Percentiles rank a stretch among this genome's conserved stretches.
Evolutionary conservation across 2,113 vertebrate genomes (phyloP).

Genomic region (Cynopterus brachyotis): DNA sequence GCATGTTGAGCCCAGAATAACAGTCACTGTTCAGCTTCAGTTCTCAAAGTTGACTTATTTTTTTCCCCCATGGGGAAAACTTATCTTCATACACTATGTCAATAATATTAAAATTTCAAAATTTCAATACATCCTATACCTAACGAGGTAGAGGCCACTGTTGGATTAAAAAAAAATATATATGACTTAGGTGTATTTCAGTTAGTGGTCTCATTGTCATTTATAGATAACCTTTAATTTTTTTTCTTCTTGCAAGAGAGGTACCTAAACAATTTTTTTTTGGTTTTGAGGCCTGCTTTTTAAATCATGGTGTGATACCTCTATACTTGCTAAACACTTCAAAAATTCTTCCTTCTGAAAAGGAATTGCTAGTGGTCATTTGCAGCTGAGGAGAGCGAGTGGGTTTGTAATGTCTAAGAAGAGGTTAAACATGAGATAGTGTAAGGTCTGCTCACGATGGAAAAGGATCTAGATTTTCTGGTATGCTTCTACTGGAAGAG

Average conservation of each 20-base stretch:
- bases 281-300: not conserved
- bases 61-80: not conserved
- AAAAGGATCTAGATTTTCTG: not conserved
- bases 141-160: not conserved
- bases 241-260: not conserved
- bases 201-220: not conserved
- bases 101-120: not conserved
- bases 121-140: not conserved
- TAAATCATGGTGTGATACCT: not conserved
- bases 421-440: not conserved
- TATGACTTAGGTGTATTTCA: not conserved
- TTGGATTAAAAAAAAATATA: too few relatives aligned
- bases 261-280: not conserved
- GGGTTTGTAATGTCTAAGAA: not conserved
- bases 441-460: too few relatives aligned
- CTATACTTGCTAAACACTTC: not conserved
- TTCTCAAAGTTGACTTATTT: not conserved
- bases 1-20: not conserved
- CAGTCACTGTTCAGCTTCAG: not conserved
- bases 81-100: not conserved
- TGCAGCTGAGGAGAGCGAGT: not conserved
- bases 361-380: not conserved
- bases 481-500: not conserved
- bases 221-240: not conserved
- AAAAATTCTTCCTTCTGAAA: not conserved